Evolutionary conservation across 2,888 invertebrate species (phyloP).

Genomic region (Ophion ellenae): DNA sequence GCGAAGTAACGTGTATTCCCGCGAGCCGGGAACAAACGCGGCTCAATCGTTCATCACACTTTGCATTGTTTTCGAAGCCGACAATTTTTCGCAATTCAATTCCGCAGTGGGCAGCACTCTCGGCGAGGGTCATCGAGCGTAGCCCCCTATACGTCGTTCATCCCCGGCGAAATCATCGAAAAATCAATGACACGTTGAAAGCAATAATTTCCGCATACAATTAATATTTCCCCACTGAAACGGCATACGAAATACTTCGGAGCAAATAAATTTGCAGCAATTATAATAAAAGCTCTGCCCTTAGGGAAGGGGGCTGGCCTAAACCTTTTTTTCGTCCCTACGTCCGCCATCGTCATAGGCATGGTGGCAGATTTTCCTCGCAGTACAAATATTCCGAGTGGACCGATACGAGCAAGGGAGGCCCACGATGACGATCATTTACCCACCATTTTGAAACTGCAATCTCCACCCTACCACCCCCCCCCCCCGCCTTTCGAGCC

Average conservation of each 20-base stretch:
- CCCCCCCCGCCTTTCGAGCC: not conserved
- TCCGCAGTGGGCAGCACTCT: slow-evolving; percentile 8
- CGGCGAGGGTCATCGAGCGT: not conserved
- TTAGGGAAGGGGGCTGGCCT: not conserved
- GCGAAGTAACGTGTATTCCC: not conserved
- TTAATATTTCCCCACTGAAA: not conserved
- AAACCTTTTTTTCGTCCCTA: not conserved
- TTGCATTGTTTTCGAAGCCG: slow-evolving; percentile 14
- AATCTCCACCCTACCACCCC: slow-evolving; percentile 22
- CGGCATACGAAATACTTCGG: slow-evolving; percentile 18
- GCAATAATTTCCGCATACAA: slow-evolving; percentile 25
- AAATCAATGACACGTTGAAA: slow-evolving; percentile 36
- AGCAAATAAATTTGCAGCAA: slow-evolving; percentile 32
- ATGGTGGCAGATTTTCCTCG: slow-evolving; percentile 53
- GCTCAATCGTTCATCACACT: slow-evolving; percentile 45
- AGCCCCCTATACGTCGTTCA: too few relatives aligned
- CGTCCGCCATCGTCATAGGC: slow-evolving; percentile 14
- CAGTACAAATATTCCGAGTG: slow-evolving; percentile 49
- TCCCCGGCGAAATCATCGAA: slow-evolving; percentile 41
- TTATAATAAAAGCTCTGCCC: not conserved
- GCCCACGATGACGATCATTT: slow-evolving; percentile 65
- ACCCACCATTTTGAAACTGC: slow-evolving; percentile 64
- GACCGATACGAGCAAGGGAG: slow-evolving; percentile 38
- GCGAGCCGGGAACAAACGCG: not conserved
- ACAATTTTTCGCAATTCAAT: slow-evolving; percentile 46